Conservation (phyloP, 2,113 vertebrate species). For the Grantiella picta region DNA sequence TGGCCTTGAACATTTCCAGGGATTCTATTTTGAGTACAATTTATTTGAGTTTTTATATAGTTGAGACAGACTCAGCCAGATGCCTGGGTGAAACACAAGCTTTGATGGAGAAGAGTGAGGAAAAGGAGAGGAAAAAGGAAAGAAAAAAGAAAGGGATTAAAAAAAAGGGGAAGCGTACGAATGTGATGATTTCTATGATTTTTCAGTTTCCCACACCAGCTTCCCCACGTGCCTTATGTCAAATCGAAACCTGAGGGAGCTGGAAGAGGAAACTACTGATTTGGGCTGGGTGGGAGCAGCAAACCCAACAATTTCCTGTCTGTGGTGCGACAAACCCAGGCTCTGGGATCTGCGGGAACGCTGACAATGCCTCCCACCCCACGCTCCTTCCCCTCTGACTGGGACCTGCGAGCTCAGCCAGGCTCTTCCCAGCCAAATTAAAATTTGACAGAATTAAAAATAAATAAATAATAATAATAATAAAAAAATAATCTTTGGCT, state of each 20-base stretch:
- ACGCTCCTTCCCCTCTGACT: background rate
- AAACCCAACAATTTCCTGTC: conserved; percentile 65
- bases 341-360: background rate
- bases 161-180: background rate
- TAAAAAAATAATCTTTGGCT: background rate
- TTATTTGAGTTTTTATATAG: background rate
- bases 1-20: background rate
- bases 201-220: background rate
- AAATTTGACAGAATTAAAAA: background rate
- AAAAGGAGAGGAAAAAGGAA: background rate
- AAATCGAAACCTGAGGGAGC: conserved; percentile 26
- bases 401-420: accelerated
- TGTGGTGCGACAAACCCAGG: conserved; percentile 37
- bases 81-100: background rate
- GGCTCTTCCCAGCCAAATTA: background rate
- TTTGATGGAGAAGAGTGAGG: background rate
- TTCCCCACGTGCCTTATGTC: background rate
- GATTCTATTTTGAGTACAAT: background rate
- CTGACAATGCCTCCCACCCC: background rate
- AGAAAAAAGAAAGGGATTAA: accelerated
- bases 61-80: background rate
- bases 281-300: conserved; percentile 53
- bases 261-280: conserved; percentile 61
- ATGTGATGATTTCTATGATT: background rate
- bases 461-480: too few relatives aligned